Evolutionary conservation across 2,113 vertebrate genomes (phyloP), one percentile per base, ranked within the genome.

Genomic region (Heterotilapia buettikoferi): DNA sequence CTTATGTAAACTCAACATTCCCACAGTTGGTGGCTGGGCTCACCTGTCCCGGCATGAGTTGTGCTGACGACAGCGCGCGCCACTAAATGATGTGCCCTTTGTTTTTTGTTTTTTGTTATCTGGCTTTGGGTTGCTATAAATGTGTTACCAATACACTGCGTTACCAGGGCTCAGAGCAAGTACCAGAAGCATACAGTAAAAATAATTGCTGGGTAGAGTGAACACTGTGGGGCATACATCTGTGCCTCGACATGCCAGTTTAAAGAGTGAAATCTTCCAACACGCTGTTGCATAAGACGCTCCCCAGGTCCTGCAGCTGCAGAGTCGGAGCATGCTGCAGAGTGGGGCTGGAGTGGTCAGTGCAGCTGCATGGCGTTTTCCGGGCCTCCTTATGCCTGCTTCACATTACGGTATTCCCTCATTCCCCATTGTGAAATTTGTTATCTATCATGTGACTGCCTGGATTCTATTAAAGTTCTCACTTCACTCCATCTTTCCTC

Each of bases 401-500:
- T 95, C 71, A 43, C 63, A 93, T 96, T 94, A 94, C 40, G 52
- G 87, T 90, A 92, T 88, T 94, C 91, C 89, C 90, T 94, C 73
- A 79, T 89, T 94, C 88, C 94, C 90, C 76, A 57, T 87, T 89
- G 90, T 91, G 91, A 95, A 94, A 94, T 95, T 86, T 93, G 93
- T 89, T 93, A 92, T 94, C 89, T 90, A 89, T 92, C 92, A 92
- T 88, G 89, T 80, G 82, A 92, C 86, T 78, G 83, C 87, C 90
- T 95, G 93, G 85, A 68, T 88, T 91, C 83, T 85, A 94, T 93
- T 93, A 92, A 86, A 26, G 47, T 89, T 87, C 88, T 85, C 84
- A 57, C 88, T 66, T 85, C 84, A 83, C 61, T 88, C 59, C 68
- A 47, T 45, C 73, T 80, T 26, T 81, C 80, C 86, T 73, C 43